phyloP scores from a whole-genome alignment of 2,888 invertebrate species.

The Hermaeophaga mercurialis region DNA sequence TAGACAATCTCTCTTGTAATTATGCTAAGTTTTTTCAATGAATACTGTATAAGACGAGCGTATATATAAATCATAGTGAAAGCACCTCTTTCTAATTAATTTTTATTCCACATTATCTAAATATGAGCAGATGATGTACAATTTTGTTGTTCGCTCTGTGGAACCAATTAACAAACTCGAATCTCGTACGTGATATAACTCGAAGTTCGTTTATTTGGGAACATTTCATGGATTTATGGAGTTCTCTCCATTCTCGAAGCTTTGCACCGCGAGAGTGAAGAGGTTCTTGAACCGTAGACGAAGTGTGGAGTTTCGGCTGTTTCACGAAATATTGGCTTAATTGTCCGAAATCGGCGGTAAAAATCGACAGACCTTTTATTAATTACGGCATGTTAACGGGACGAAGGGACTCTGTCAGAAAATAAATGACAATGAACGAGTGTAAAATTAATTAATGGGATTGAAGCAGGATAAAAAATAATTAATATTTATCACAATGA shows the following conservation, averaged over 20 bases:
- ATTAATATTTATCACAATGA: too few relatives aligned
- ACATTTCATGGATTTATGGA: slow-evolving; percentile 2
- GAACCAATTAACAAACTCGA: slow-evolving; percentile 16
- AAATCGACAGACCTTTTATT: neutral
- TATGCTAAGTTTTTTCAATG: too few relatives aligned
- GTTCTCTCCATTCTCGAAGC: slow-evolving; percentile 3
- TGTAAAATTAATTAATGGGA: too few relatives aligned
- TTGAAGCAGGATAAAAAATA: too few relatives aligned
- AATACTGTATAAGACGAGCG: too few relatives aligned
- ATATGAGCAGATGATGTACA: too few relatives aligned
- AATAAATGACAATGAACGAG: too few relatives aligned
- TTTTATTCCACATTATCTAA: too few relatives aligned
- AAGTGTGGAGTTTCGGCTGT: neutral
- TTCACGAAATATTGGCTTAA: slow-evolving; percentile 1
- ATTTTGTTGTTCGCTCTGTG: neutral
- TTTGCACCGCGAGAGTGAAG: neutral
- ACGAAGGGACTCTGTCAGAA: too few relatives aligned
- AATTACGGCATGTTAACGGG: neutral
- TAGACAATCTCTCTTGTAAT: too few relatives aligned
- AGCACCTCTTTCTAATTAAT: too few relatives aligned
- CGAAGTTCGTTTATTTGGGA: slow-evolving; percentile 16
- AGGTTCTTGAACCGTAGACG: neutral
- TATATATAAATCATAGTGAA: too few relatives aligned
- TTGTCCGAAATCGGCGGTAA: neutral
- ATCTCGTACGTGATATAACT: slow-evolving; percentile 19